A percentile compares a stretch with the other conserved stretches of the same genome.
Conservation (phyloP, 2,888 invertebrate genomes). For the Polyploca ridens region DNA sequence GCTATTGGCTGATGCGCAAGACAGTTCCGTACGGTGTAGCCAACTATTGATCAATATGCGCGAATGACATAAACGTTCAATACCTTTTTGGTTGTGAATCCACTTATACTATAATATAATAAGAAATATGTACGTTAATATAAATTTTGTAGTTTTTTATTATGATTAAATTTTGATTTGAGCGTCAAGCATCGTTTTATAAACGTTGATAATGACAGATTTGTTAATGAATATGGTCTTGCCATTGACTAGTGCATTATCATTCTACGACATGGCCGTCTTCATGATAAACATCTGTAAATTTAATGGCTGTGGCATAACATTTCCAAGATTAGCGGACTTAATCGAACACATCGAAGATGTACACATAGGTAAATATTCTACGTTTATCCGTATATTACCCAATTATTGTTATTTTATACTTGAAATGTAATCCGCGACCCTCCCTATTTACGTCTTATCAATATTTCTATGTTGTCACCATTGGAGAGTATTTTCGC, state of each 20-base stretch:
- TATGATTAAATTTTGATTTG: neutral
- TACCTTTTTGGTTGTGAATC: conserved; percentile 43
- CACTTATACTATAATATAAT: neutral
- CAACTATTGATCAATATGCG: conserved; percentile 75
- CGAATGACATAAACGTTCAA: conserved; percentile 51
- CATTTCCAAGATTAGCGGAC: conserved; percentile 91
- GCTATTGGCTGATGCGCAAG: conserved; percentile 69
- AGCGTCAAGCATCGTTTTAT: conserved; percentile 12
- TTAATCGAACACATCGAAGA: conserved; percentile 95
- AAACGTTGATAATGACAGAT: conserved; percentile 25
- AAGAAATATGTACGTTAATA: neutral
- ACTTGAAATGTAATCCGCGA: conserved; percentile 56
- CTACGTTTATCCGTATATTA: conserved; percentile 39
- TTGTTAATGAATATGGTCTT: conserved; percentile 42
- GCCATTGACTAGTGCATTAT: conserved; percentile 71
- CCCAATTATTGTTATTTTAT: conserved; percentile 39
- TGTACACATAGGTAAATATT: conserved; percentile 92
- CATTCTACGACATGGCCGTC: conserved; percentile 90
- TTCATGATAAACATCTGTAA: conserved; percentile 95
- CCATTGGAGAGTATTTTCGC: conserved; percentile 63
- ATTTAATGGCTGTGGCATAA: conserved; percentile 93
- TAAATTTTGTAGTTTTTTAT: conserved; percentile 16
- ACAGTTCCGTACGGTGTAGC: conserved; percentile 68
- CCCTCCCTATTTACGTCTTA: conserved; percentile 74
- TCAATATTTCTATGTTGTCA: conserved; percentile 77